Percentiles rank a stretch among this genome's conserved stretches.
These are phyloP conservation scores for Gambusia yucatana DNA, from an alignment of 2,797 vertebrate genomes.

Conservation along the genomic window DNA sequence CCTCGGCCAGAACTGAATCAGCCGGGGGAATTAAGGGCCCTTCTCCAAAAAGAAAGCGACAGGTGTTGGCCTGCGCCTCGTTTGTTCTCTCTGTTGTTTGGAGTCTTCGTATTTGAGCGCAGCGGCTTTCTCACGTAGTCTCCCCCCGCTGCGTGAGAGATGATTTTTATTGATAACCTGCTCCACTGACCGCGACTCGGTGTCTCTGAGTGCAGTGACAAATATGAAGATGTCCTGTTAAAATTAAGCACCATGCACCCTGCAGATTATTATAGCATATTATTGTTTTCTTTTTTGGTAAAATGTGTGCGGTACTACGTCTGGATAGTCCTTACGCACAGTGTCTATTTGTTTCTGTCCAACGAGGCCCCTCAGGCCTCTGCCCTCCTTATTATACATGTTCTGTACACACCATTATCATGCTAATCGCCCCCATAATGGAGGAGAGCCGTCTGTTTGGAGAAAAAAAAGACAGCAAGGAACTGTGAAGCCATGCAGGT, in stretches of 20 bases:
- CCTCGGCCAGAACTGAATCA: constrained; percentile 78
- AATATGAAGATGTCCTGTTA: neutral
- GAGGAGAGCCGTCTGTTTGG: constrained; percentile 17
- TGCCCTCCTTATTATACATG: constrained; percentile 45
- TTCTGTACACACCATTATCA: constrained; percentile 52
- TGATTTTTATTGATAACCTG: neutral
- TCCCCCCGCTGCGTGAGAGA: constrained; percentile 7
- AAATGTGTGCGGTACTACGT: neutral
- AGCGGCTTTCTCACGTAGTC: constrained; percentile 51
- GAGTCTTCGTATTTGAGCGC: constrained; percentile 69
- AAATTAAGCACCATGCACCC: neutral
- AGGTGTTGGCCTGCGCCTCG: constrained; percentile 87
- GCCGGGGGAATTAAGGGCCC: constrained; percentile 82
- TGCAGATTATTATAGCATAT: neutral
- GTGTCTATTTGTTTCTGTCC: constrained; percentile 48
- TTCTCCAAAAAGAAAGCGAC: constrained; percentile 85
- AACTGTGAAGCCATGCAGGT: constrained; percentile 17
- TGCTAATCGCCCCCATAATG: constrained; percentile 57
- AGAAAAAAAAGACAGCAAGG: constrained; percentile 3
- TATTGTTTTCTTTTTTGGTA: neutral
- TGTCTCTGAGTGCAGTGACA: neutral
- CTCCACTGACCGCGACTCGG: accelerated
- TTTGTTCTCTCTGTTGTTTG: constrained; percentile 80
- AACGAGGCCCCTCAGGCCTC: constrained; percentile 28
- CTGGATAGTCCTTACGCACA: constrained; percentile 29